Base-by-base conservation (phyloP, 1,140 invertebrate genomes). In the Leptonema lineaticorne region DNA sequence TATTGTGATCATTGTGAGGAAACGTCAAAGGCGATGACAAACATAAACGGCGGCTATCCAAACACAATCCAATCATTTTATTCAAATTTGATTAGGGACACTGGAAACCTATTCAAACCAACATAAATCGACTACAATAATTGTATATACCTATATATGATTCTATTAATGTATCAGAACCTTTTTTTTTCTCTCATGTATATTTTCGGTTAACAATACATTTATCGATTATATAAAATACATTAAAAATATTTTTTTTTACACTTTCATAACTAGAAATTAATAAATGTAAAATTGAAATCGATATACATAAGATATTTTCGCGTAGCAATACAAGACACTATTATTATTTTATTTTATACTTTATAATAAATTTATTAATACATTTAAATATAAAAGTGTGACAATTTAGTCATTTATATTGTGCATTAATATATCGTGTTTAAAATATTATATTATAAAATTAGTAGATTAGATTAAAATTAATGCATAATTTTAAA, bases 61-160 rank as follows among this genome's bases (percentile, higher is more conserved):
- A 67, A 72, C 70, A 72, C 63, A 66, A 67, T 56, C 67, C 67
- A 66, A 72, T 72, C 70, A 72, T 72, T 72, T 72, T 72, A 72
- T 72, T 72, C 46, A 72, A 72, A 72, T 72, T 72, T 45, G 50
- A 69, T 58, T 27, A 53, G 64, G 53, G 30, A 66, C 50, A 58
- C 48, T 28, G 50, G 30, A 46, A 50, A 28, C 27, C 45, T 64
- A 37, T 41, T 50, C 62, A 29, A 53, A 29, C 22, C 33, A 20
- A 14, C 22, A 50, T 45, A 29, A n/a, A 45, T 48, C 30, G 37
- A 16, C n/a, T 24, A 62, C 33, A 62, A 62, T 45, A 53, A 26
- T 22, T 59, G n/a, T 26, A 20, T 53, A n/a, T 53, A 22, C 9
- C 2, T 18, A 20, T 18, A 53, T 20, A 53, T n/a, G 5, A 57